A percentile compares a stretch with the other conserved stretches of the same genome.
These are phyloP conservation scores for Enteromius argenteus DNA, from an alignment of 2,797 vertebrate genomes.

Conservation along the genomic window DNA sequence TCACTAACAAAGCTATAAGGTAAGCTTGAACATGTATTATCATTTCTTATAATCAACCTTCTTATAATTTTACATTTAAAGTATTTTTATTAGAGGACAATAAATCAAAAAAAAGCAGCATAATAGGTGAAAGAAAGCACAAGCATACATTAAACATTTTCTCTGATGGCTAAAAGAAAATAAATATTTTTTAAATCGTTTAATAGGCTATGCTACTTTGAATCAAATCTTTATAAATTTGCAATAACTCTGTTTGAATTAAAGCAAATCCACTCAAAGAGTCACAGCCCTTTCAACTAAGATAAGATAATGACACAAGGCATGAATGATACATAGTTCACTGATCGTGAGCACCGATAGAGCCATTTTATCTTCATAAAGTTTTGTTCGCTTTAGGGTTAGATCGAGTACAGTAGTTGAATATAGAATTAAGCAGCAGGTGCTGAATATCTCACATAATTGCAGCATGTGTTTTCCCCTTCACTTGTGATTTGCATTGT, in stretches of 20 bases:
- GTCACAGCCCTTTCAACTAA: background rate
- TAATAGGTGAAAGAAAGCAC: background rate
- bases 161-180: too few relatives aligned
- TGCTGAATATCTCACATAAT: background rate
- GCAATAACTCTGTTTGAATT: background rate
- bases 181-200: too few relatives aligned
- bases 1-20: conserved; percentile 20
- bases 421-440: background rate
- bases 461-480: background rate
- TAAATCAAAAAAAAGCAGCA: background rate
- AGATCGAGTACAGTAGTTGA: background rate
- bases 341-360: background rate
- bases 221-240: background rate
- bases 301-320: background rate
- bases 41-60: background rate
- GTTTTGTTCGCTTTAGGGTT: background rate
- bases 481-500: background rate
- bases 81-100: too few relatives aligned
- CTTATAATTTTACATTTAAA: background rate
- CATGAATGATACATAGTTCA: background rate
- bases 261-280: background rate
- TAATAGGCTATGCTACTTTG: too few relatives aligned
- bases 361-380: background rate
- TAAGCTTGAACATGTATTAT: conserved; percentile 8
- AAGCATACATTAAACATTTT: background rate